Evolutionary conservation across 2,797 vertebrate genomes (phyloP).

Genomic region (Cryptoprocta ferox): DNA sequence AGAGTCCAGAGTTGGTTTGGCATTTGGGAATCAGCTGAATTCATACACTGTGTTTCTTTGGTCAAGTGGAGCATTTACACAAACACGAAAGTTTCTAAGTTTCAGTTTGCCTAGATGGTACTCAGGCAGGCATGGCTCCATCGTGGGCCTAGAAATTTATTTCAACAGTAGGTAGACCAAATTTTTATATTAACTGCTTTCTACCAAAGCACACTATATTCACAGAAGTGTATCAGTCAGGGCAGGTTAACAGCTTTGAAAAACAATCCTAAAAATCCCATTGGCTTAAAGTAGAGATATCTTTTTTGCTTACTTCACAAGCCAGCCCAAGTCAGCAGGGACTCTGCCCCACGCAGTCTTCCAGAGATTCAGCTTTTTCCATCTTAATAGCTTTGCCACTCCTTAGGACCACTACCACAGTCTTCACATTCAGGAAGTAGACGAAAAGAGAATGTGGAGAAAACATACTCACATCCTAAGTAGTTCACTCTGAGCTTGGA

Average conservation of each 20-base stretch:
- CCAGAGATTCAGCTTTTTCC: neutral
- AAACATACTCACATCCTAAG: neutral
- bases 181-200: conserved; percentile 15
- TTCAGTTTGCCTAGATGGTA: neutral
- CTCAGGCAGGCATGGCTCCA: neutral
- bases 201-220: neutral
- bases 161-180: neutral
- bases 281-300: conserved; percentile 21
- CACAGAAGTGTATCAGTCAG: neutral
- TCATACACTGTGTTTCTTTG: neutral
- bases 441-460: neutral
- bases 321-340: neutral
- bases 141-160: neutral
- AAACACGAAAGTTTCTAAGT: neutral
- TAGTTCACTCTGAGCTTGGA: neutral
- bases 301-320: neutral
- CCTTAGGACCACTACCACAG: neutral
- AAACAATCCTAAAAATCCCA: neutral
- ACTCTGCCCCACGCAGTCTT: neutral
- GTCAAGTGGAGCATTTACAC: neutral
- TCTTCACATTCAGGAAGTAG: neutral
- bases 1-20: neutral
- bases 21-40: neutral
- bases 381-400: neutral
- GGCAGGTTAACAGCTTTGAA: neutral